A percentile compares a stretch with the other conserved stretches of the same genome.
Conservation (phyloP, 2,797 vertebrate species). For the Sebastes steindachneri region DNA sequence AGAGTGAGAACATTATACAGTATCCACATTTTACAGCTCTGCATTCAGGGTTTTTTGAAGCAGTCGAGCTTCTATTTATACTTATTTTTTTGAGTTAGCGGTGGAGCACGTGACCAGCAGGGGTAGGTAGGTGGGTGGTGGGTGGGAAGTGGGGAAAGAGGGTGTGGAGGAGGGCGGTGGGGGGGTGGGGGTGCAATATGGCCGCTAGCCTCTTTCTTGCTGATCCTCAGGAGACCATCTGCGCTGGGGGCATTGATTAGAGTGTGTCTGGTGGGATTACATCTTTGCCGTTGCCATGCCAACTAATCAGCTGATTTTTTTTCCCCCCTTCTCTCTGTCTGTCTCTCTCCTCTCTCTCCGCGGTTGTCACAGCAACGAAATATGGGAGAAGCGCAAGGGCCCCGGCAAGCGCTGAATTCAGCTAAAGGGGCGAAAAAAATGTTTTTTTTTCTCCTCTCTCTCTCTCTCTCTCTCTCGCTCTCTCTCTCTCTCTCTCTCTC, state of each 20-base stretch:
- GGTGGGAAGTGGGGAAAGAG: slow-evolving; percentile 71
- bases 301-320: slow-evolving; percentile 99
- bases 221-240: slow-evolving; percentile 99
- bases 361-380: slow-evolving; percentile 98
- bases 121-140: slow-evolving; percentile 67
- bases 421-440: slow-evolving; percentile 95
- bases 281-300: slow-evolving; percentile 99
- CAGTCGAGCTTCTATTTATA: slow-evolving; percentile 42
- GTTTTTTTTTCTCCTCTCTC: slow-evolving; percentile 25
- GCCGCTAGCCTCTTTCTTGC: slow-evolving; percentile 97
- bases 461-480: no score
- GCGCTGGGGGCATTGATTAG: slow-evolving; percentile 99
- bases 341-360: slow-evolving; percentile 61
- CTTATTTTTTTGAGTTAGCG: slow-evolving; percentile 68
- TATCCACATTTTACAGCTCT: slow-evolving; percentile 11
- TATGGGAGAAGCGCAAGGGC: slow-evolving; percentile 87
- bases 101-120: slow-evolving; percentile 82
- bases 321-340: slow-evolving; percentile 29
- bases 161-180: slow-evolving; percentile 61
- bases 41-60: slow-evolving; percentile 16
- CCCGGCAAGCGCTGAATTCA: slow-evolving; percentile 90
- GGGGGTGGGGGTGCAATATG: slow-evolving; percentile 74
- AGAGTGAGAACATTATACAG: slow-evolving; percentile 8
- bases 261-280: slow-evolving; percentile 99
- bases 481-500: slow-evolving; percentile 18